phyloP scores from a whole-genome alignment of 2,113 vertebrate genomes.

The Malurus melanocephalus region DNA sequence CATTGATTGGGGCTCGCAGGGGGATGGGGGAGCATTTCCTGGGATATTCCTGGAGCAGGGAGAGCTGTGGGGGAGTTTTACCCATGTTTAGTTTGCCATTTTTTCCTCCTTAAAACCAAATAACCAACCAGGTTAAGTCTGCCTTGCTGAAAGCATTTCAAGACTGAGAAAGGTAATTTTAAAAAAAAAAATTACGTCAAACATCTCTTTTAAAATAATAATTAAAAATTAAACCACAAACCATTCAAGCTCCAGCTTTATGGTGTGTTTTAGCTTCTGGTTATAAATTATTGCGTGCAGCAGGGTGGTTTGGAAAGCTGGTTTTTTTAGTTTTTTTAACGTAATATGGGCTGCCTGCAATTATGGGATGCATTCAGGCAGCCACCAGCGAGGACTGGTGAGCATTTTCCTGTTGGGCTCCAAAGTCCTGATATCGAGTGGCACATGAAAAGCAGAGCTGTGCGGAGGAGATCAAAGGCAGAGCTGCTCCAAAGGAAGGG shows the following conservation, averaged over 20 bases:
- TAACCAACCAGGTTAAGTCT: background rate
- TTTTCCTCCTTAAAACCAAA: background rate
- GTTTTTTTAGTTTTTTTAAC: accelerated
- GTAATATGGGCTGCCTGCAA: accelerated
- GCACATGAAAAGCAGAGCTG: background rate
- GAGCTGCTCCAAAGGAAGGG: background rate
- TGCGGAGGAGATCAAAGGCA: background rate
- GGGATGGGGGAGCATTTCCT: background rate
- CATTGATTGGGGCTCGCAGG: background rate
- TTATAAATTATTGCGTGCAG: too few species aligned
- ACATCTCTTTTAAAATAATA: background rate
- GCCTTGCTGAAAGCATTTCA: background rate
- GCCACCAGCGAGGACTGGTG: accelerated
- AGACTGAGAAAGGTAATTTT: background rate
- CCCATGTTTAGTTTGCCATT: accelerated
- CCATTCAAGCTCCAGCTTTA: accelerated
- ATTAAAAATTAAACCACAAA: background rate
- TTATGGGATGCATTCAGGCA: background rate
- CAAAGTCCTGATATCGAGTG: background rate
- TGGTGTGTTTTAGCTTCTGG: background rate
- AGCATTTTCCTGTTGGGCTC: background rate
- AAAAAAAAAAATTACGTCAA: too few species aligned
- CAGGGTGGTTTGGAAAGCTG: accelerated
- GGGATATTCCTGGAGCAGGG: background rate
- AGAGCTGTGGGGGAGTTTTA: background rate